A percentile compares a stretch with the other conserved stretches of the same genome.
Evolutionary conservation across 2,113 vertebrate genomes (phyloP).

Genomic region (Gorsachius goisagi): DNA sequence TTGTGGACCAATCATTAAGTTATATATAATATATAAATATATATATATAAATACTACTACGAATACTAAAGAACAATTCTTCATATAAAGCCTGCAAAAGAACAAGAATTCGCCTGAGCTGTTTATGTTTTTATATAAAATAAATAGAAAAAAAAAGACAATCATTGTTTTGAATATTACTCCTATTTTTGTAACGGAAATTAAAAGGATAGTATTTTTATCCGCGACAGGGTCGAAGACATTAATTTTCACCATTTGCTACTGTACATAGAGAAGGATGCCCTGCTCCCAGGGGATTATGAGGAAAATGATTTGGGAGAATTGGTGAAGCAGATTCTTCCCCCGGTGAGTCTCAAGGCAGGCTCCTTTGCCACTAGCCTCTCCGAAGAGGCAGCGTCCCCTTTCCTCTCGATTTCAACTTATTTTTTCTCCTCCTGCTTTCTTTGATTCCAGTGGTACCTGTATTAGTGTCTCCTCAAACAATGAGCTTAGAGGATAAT

Average conservation of each 20-base stretch:
- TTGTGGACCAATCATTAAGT: constrained; percentile 92
- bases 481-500: constrained; percentile 62
- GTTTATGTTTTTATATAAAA: constrained; percentile 97
- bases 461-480: constrained; percentile 63
- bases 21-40: constrained; percentile 83
- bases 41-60: constrained; percentile 84
- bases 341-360: constrained; percentile 79
- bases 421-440: constrained; percentile 35
- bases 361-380: constrained; percentile 73
- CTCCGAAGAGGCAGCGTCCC: constrained; percentile 58
- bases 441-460: constrained; percentile 64
- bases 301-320: constrained; percentile 83
- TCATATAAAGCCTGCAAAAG: constrained; percentile 83
- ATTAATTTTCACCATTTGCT: constrained; percentile 89
- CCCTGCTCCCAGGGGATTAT: constrained; percentile 86
- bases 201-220: constrained; percentile 98
- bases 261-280: constrained; percentile 90
- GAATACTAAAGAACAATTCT: constrained; percentile 75
- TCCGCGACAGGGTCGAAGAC: constrained; percentile 91
- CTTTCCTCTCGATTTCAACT: constrained; percentile 61
- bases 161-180: constrained; percentile 95
- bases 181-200: constrained; percentile 94
- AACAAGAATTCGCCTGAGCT: constrained; percentile 85
- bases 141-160: constrained; percentile 91
- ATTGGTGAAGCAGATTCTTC: constrained; percentile 82